Percentiles rank a stretch among this genome's conserved stretches.
phyloP scores from a whole-genome alignment of 2,888 invertebrate species.

The Perizoma affinitatum region DNA sequence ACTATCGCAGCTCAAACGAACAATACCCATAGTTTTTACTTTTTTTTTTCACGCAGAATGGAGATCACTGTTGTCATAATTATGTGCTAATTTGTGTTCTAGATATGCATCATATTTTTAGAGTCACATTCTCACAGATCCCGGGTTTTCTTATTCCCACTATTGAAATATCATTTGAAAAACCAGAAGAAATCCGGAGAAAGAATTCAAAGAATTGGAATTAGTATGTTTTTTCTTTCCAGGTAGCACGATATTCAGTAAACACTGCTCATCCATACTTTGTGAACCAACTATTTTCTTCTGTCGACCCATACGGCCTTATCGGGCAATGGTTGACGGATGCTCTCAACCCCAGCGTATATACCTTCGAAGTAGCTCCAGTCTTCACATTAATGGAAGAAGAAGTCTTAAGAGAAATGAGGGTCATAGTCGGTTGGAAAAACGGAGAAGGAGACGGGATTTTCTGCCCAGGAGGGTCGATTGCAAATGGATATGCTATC shows the following conservation, averaged over 20 bases:
- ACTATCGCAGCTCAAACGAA: too few relatives aligned
- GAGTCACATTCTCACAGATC: too few relatives aligned
- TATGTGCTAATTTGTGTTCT: too few relatives aligned
- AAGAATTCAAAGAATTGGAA: too few relatives aligned
- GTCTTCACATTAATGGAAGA: constrained; percentile 95
- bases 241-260: constrained; percentile 89
- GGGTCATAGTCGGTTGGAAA: constrained; percentile 89
- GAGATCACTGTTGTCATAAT: too few relatives aligned
- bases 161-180: too few relatives aligned
- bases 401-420: constrained; percentile 90
- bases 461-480: constrained; percentile 95
- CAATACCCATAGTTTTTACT: too few relatives aligned
- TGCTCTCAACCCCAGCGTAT: constrained; percentile 93
- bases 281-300: constrained; percentile 94
- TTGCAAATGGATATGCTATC: constrained; percentile 96
- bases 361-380: constrained; percentile 95
- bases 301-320: constrained; percentile 92
- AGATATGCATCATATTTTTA: too few relatives aligned
- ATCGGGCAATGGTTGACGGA: constrained; percentile 94
- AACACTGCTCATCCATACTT: constrained; percentile 96
- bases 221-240: constrained; percentile 29
- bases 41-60: too few relatives aligned
- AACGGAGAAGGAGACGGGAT: constrained; percentile 92
- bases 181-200: too few relatives aligned
- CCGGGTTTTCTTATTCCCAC: too few relatives aligned